Percentiles rank a stretch among this genome's conserved stretches.
phyloP scores from a whole-genome alignment of 2,797 vertebrate species.

The Neopelma chrysocephalum region DNA sequence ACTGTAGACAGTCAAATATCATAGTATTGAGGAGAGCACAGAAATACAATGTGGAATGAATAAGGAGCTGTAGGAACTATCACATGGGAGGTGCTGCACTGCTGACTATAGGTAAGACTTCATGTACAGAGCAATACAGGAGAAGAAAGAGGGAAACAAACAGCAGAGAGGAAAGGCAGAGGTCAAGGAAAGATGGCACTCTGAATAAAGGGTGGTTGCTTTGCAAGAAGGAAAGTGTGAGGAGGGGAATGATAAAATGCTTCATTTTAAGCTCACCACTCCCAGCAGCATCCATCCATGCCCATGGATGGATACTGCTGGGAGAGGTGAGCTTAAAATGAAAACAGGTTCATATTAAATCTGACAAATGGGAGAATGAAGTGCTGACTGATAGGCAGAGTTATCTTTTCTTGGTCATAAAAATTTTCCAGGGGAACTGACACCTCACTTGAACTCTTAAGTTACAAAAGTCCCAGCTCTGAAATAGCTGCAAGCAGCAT shows the following conservation, averaged over 20 bases:
- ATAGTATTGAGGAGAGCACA: neutral
- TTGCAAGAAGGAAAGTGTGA: neutral
- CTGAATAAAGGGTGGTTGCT: neutral
- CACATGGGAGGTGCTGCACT: neutral
- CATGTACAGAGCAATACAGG: neutral
- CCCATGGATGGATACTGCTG: neutral
- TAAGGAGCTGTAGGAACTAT: neutral
- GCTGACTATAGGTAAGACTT: neutral
- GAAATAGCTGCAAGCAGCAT: neutral
- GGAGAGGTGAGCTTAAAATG: neutral
- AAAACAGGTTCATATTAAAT: neutral
- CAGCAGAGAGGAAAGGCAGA: neutral
- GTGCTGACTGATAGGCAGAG: neutral
- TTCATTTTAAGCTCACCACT: neutral
- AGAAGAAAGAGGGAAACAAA: neutral
- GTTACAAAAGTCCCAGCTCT: neutral
- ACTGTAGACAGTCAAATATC: neutral
- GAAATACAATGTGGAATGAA: neutral
- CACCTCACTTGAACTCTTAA: neutral
- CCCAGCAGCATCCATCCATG: neutral
- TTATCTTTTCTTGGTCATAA: neutral
- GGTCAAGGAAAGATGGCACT: neutral
- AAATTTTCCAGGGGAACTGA: neutral
- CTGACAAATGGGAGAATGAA: neutral
- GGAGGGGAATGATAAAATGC: neutral